Conservation (phyloP, 1,140 invertebrate genomes). For the Parasteatoda tepidariorum region DNA sequence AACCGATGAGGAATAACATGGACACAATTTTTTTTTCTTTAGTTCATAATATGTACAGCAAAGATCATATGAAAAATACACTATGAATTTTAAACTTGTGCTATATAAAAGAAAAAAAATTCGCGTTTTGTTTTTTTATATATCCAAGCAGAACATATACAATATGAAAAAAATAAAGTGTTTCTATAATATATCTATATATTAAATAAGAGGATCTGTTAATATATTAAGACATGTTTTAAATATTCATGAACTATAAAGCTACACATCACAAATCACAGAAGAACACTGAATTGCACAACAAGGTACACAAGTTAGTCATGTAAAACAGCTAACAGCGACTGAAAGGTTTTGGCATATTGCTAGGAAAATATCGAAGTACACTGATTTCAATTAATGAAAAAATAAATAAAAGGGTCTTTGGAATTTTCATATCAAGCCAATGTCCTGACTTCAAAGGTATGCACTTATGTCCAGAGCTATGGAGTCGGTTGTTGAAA, state of each 20-base stretch:
- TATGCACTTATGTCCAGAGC: too few species aligned
- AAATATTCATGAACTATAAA: slow-evolving; percentile 46
- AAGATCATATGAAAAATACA: slow-evolving; percentile 60
- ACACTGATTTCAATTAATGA: slow-evolving; percentile 14
- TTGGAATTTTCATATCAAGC: background rate
- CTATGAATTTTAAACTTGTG: slow-evolving; percentile 58
- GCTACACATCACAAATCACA: slow-evolving; percentile 60
- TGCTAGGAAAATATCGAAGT: slow-evolving; percentile 39
- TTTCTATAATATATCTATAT: slow-evolving; percentile 59
- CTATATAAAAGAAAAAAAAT: slow-evolving; percentile 48
- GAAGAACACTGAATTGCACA: slow-evolving; percentile 60
- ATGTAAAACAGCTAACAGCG: slow-evolving; percentile 60
- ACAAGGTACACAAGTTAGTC: slow-evolving; percentile 55
- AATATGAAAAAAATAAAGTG: slow-evolving; percentile 48
- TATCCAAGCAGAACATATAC: slow-evolving; percentile 39
- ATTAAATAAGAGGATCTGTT: slow-evolving; percentile 53
- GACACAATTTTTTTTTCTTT: slow-evolving; percentile 47
- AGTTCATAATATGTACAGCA: slow-evolving; percentile 57
- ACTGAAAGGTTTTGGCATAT: slow-evolving; percentile 47
- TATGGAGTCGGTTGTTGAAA: too few species aligned
- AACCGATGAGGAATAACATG: slow-evolving; percentile 58
- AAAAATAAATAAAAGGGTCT: slow-evolving; percentile 12
- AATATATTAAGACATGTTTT: slow-evolving; percentile 50
- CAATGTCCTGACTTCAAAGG: background rate
- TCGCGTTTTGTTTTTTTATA: slow-evolving; percentile 25